Base-by-base conservation (phyloP, 2,113 vertebrate genomes). In the Eurystomus gularis region DNA sequence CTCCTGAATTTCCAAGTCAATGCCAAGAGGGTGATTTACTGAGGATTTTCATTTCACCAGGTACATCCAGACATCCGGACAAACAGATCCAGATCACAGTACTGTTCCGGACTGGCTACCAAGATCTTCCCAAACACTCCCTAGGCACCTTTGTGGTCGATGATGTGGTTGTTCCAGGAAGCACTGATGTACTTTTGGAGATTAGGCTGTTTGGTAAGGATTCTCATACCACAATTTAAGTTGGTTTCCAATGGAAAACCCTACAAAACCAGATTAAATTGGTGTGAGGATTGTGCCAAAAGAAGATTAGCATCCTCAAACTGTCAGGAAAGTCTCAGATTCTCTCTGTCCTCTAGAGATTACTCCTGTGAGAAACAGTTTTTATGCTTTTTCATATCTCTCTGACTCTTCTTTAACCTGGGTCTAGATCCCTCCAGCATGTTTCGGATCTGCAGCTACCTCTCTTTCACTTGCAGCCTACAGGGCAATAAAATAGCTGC, bases 91-190 rank as follows among this genome's bases (percentile, higher is more conserved):
- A 55, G 54, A 57, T 28, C 68, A 21, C 13, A 23, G 31, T 5
- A 3, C n/a, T 71, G 68, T 55, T 91, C 86, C 3, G 3, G 60
- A 10, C 49, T 79, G 75, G 35, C 49, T 79, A 18, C 51, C 0
- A 0, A 70, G 51, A n/a, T 20, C 84, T 95, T 81, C 90, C 93
- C 90, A 42, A 80, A 85, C 87, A 83, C 18, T 89, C 61, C 87
- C 58, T 1, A 1, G 44, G 79, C 65, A 37, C n/a, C 18, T 68
- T 9, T 60, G 66, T 35, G 88, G 44, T n/a, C 6, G 66, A 4
- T 88, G 90, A 35, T 51, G 64, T 39, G 78, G n/a, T 62, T 93
- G 84, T 96, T 96, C 93, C 96, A 97, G 96, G 96, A 96, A 96
- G 72, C 69, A 51, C 18, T 8, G 71, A 42, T 92, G 93, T 88